phyloP scores from a whole-genome alignment of 23 tunicate genomes.

The Halocynthia aurantium region DNA sequence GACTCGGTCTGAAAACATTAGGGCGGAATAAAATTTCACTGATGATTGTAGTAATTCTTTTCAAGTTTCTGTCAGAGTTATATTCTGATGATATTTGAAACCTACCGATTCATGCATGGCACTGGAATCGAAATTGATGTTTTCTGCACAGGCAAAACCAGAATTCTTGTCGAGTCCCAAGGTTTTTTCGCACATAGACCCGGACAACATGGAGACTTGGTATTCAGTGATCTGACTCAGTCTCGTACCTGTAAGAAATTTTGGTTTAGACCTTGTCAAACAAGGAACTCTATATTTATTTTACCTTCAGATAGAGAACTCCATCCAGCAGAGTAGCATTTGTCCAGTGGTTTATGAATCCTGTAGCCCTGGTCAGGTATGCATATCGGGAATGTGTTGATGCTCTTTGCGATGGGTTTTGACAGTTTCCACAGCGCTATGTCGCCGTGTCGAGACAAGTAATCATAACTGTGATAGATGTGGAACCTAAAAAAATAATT shows the following conservation, averaged over 20 bases:
- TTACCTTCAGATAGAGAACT: constrained; percentile 12
- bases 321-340: constrained; percentile 49
- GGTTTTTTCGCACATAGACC: constrained; percentile 32
- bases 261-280: no score
- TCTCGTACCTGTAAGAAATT: constrained; percentile 10
- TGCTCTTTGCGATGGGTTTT: background rate
- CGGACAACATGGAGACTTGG: constrained; percentile 15
- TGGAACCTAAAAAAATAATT: constrained; percentile 14
- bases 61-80: no score
- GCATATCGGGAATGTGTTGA: constrained; percentile 23
- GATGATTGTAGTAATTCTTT: no score
- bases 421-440: constrained; percentile 41
- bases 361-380: constrained; percentile 21
- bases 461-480: constrained; percentile 36
- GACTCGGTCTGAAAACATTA: constrained; percentile 26
- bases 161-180: constrained; percentile 26
- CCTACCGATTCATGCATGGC: constrained; percentile 17
- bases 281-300: background rate
- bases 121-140: constrained; percentile 11
- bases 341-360: constrained; percentile 10
- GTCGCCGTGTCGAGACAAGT: constrained; percentile 19
- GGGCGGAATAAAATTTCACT: background rate
- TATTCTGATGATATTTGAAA: no score
- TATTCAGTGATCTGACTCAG: constrained; percentile 25
- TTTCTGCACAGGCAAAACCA: constrained; percentile 30